Conservation (phyloP, 2,797 vertebrate species). For the Propithecus deckenii region DNA sequence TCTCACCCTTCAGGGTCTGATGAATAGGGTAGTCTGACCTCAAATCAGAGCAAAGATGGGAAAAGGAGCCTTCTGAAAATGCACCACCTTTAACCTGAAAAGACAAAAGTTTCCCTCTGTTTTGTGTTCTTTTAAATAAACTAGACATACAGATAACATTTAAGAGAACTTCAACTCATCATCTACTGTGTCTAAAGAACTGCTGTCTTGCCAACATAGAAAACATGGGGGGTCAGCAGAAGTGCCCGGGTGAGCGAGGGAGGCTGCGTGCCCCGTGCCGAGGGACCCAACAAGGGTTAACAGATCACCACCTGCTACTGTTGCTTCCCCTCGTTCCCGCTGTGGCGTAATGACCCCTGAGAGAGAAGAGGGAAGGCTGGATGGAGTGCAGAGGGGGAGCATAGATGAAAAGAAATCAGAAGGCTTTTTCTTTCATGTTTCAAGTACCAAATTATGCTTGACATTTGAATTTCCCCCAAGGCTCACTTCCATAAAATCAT, state of each 20-base stretch:
- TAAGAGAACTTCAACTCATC: background rate
- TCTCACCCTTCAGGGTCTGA: background rate
- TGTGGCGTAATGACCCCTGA: slow-evolving; percentile 66
- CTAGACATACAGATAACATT: background rate
- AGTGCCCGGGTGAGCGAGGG: background rate
- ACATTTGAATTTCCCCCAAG: slow-evolving; percentile 86
- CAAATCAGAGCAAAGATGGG: background rate
- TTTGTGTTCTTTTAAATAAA: background rate
- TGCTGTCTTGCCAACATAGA: background rate
- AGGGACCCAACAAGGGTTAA: background rate
- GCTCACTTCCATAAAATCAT: slow-evolving; percentile 79
- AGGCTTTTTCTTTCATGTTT: slow-evolving; percentile 81
- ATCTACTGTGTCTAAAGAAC: background rate
- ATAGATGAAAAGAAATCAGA: slow-evolving; percentile 81
- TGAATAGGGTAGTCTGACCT: background rate
- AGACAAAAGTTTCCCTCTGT: background rate
- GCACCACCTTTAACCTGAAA: background rate
- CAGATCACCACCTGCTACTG: background rate
- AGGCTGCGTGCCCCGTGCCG: background rate
- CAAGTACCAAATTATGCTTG: slow-evolving; percentile 86
- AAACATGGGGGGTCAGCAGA: background rate
- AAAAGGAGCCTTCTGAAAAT: background rate
- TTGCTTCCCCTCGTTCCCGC: background rate
- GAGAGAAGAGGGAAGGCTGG: slow-evolving; percentile 53
- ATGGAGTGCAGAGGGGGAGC: slow-evolving; percentile 70